Base-by-base conservation (phyloP, 1,140 invertebrate genomes). In the Atta colombica region DNA sequence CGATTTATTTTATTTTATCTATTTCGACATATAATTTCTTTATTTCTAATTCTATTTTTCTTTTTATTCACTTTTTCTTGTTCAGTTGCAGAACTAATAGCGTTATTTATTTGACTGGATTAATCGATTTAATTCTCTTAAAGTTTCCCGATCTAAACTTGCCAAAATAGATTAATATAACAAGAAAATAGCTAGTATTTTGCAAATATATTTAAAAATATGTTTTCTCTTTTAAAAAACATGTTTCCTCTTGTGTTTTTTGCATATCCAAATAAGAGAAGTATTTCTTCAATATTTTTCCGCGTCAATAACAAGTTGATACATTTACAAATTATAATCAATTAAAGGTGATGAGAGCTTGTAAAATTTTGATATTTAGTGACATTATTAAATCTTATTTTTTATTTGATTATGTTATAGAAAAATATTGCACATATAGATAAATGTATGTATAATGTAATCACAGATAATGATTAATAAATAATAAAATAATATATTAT, bases 261-360 rank as follows among this genome's bases (percentile, higher is more conserved):
- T 61, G 4, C 31, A 18, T 77, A 18, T 25, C 3, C 14, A 14
- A 7, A 4, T 7, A 2, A 65, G 53, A n/a, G 21, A 45, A 49
- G 39, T 21, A 39, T 78, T 77, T 10, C 2, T 28, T 28, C 55
- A 77, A 77, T 77, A 49, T 78, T 78, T 78, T 66, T 14, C 0
- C 12, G 7, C 7, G 0, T 10, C 25, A 25, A 49, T 51, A 25
- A 5, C 28, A 58, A 77, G 14, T 53, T n/a, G 18, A 49, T 10
- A 39, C 6, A 14, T 69, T 8, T 35, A 1, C 3, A 18, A n/a
- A 39, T 21, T 16, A 35, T 39, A 72, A 53, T 18, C 8, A 21
- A 2, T 68, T 45, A 21, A 45, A 45, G 21, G 3, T 39, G 39
- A 75, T 58, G 28, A 58, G 0, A 45, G 10, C 1, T 39, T 25